A percentile compares a stretch with the other conserved stretches of the same genome.
phyloP scores from a whole-genome alignment of 2,797 vertebrate species.

The Dicrostonyx torquatus region DNA sequence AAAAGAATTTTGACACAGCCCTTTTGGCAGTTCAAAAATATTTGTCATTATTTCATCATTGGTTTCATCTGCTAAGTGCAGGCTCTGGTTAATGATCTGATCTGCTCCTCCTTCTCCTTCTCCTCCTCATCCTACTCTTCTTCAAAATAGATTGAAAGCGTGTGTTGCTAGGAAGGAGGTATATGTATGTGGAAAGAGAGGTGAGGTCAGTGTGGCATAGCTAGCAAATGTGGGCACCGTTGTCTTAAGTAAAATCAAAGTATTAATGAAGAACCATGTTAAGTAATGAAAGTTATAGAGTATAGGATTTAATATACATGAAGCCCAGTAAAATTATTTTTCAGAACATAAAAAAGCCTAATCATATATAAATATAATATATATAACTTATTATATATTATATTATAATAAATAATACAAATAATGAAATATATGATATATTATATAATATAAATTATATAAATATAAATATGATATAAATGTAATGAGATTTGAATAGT shows the following conservation, averaged over 20 bases:
- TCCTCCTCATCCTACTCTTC: neutral
- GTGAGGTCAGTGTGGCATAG: neutral
- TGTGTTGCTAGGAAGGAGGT: neutral
- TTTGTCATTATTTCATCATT: neutral
- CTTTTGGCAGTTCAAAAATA: neutral
- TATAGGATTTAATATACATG: neutral
- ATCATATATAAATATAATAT: too few relatives aligned
- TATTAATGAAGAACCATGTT: neutral
- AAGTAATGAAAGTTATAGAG: neutral
- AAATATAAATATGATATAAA: neutral
- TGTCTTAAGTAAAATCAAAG: neutral
- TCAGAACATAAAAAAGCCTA: neutral
- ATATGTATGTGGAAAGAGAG: neutral
- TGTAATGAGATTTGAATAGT: neutral
- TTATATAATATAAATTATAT: too few relatives aligned
- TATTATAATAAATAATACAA: too few relatives aligned
- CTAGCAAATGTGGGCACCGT: too few relatives aligned
- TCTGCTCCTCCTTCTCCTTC: neutral
- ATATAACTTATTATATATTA: too few relatives aligned
- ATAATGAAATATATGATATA: too few relatives aligned
- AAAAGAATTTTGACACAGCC: neutral
- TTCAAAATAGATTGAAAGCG: neutral
- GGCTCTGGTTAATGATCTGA: neutral
- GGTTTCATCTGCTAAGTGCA: neutral
- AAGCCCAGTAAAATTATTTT: neutral